phyloP scores from a whole-genome alignment of 2,797 vertebrate species.

The Neopelma chrysocephalum region DNA sequence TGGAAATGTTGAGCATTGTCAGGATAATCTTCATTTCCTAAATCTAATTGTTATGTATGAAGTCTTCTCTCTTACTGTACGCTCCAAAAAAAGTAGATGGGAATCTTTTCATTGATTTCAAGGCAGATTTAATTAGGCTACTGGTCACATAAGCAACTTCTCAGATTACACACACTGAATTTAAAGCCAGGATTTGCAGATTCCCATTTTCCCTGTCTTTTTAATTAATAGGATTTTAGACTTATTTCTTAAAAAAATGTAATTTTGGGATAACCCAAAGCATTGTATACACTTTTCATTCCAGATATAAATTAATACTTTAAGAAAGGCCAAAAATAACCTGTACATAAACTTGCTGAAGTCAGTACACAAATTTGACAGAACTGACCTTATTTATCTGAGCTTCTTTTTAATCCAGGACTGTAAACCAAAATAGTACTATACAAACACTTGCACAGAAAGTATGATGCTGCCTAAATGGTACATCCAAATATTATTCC shows the following conservation, averaged over 20 bases:
- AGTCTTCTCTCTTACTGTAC: not conserved
- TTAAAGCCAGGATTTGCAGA: not conserved
- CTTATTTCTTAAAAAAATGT: not conserved
- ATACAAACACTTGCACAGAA: not conserved
- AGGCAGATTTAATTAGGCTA: not conserved
- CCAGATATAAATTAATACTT: not conserved
- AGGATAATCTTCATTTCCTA: not conserved
- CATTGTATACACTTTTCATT: not conserved
- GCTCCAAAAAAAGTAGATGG: not conserved
- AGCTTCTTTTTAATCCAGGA: not conserved
- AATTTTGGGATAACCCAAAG: not conserved
- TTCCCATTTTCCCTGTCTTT: not conserved
- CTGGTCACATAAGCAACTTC: not conserved
- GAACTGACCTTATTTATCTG: not conserved
- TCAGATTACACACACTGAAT: not conserved
- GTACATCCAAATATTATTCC: not conserved
- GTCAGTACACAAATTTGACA: not conserved
- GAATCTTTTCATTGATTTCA: not conserved
- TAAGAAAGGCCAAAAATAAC: not conserved
- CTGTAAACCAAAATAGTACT: not conserved
- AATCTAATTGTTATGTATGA: not conserved
- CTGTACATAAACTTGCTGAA: not conserved
- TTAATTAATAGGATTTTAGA: not conserved
- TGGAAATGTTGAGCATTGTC: not conserved
- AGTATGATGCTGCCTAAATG: not conserved